Evolutionary conservation across 2,113 vertebrate species (phyloP), one percentile per base, ranked within the genome.

Genomic region (Nestor notabilis): DNA sequence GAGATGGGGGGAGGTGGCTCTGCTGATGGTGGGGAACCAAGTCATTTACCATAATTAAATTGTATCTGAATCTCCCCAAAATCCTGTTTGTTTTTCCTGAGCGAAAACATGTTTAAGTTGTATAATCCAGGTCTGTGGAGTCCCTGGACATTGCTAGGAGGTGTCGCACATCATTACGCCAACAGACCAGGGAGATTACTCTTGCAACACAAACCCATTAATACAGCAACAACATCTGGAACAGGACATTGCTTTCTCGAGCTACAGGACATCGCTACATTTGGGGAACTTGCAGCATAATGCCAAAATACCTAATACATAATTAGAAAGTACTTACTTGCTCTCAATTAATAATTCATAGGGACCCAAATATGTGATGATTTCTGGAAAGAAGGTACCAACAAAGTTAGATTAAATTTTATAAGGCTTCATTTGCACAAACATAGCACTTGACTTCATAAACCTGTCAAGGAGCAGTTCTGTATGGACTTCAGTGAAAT

Each of bases 401-500:
- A 11, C 23, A 83, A 81, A 74, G 60, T 46, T 37, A 78, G 17
- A 33, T n/a, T 24, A 50, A 24, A 19, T 49, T 92, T 89, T 35
- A 9, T 20, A 56, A 85, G 39, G 29, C 11, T 71, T 72, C 53
- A 75, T 63, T 64, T 93, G 14, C 47, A 39, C 20, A 53, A 82
- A 83, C 13, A 39, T 55, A 85, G 27, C 7, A 11, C 68, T 95
- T 50, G 24, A 31, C 77, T 91, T 91, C 69, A 55, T 44, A 74
- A 92, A 63, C 24, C 39, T 37, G 21, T 37, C 63, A 31, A 56
- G 52, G 9, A 71, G 37, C 35, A 76, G 35, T 37, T 87, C 69
- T 82, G 52, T 35, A 49, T 9, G 66, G 80, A n/a, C 80, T 96
- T 70, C 33, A 70, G 92, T 94, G 95, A 97, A 93, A 93, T 96